These are phyloP conservation scores for Cyphomyrus plagiostoma DNA, from an alignment of 2,113 vertebrate species.

Conservation along the genomic window DNA sequence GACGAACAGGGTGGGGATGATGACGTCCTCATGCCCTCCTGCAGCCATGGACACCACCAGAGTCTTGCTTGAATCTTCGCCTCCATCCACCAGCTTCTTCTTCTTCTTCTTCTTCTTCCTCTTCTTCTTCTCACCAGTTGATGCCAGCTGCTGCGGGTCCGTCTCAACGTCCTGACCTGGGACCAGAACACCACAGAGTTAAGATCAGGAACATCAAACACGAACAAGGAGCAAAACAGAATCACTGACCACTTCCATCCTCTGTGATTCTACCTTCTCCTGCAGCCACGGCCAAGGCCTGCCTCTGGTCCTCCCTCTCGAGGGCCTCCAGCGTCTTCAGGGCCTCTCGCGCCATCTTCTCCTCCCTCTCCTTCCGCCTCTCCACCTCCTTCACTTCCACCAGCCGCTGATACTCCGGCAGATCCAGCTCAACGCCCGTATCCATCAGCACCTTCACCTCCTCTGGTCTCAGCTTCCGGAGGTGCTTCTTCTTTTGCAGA, in stretches of 20 bases:
- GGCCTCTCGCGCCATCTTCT: conserved; percentile 62
- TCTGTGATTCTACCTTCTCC: background rate
- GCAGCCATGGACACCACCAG: background rate
- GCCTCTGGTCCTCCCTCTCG: conserved; percentile 57
- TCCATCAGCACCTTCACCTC: conserved; percentile 79
- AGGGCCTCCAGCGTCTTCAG: conserved; percentile 59
- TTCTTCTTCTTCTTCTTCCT: conserved; percentile 45
- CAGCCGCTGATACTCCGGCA: conserved; percentile 63
- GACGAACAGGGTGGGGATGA: conserved; percentile 69
- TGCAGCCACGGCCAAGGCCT: background rate
- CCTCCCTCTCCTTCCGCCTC: conserved; percentile 53
- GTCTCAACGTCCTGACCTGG: conserved; percentile 25
- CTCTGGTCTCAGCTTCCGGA: conserved; percentile 80
- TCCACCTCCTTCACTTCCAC: conserved; percentile 69
- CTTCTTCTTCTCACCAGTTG: conserved; percentile 32
- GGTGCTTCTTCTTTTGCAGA: conserved; percentile 77
- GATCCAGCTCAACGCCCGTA: conserved; percentile 62
- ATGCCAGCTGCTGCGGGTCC: conserved; percentile 27
- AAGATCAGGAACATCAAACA: background rate
- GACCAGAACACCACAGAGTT: background rate
- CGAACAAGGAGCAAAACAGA: background rate
- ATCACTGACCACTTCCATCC: no score
- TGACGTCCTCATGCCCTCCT: conserved; percentile 48
- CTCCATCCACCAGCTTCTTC: conserved; percentile 40
- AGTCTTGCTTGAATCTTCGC: background rate